Conservation (phyloP, 2,113 vertebrate genomes). For the Perccottus glenii region DNA sequence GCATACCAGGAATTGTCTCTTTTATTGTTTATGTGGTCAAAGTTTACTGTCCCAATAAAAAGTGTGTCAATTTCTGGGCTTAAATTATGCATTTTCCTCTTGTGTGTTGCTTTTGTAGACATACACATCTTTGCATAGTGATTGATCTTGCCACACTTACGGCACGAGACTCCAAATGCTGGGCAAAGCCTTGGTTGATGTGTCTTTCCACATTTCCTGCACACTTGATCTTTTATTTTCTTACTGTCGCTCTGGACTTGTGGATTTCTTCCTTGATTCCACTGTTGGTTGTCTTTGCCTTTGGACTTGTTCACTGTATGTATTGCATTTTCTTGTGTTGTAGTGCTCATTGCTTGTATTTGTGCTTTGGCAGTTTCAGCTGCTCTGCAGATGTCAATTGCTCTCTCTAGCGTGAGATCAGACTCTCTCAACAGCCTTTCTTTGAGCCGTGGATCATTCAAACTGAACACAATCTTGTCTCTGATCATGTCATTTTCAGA, state of each 20-base stretch:
- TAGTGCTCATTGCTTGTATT: too few species aligned
- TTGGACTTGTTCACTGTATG: too few species aligned
- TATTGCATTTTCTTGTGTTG: too few species aligned
- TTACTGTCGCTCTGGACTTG: too few species aligned
- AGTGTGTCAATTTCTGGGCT: neutral
- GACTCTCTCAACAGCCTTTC: neutral
- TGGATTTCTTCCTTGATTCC: too few species aligned
- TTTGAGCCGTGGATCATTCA: conserved; percentile 2
- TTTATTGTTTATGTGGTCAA: neutral
- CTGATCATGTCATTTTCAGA: conserved; percentile 29
- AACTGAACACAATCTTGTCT: conserved; percentile 42
- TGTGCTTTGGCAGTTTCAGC: too few species aligned
- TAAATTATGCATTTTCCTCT: neutral
- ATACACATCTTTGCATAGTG: conserved; percentile 8
- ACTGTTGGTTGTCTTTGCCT: too few species aligned
- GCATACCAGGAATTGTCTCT: neutral
- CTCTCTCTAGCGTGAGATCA: conserved; percentile 3
- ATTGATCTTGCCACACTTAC: conserved; percentile 7
- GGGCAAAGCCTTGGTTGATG: conserved; percentile 9
- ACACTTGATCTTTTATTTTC: too few species aligned
- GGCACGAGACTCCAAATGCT: conserved; percentile 3
- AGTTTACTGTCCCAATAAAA: conserved; percentile 4
- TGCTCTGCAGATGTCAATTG: too few species aligned
- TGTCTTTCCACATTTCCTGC: conserved; percentile 8
- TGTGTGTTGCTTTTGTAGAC: neutral